Conservation (phyloP, 2,797 vertebrate genomes). For the Acanthurus lineatus region DNA sequence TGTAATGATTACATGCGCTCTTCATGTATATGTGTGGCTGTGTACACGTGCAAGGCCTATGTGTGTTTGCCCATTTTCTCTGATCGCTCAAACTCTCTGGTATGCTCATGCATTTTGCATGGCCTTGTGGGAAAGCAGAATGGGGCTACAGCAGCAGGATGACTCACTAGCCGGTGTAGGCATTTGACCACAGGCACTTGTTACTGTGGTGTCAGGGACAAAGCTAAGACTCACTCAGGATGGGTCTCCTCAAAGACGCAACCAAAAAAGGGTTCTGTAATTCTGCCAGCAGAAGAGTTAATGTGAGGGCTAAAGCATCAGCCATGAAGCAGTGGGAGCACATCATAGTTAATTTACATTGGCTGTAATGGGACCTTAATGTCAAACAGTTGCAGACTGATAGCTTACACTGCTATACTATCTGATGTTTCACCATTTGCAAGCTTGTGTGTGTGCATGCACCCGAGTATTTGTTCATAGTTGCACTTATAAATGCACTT, state of each 20-base stretch:
- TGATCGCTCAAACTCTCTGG: slow-evolving; percentile 29
- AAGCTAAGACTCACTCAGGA: slow-evolving; percentile 22
- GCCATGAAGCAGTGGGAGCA: slow-evolving; percentile 24
- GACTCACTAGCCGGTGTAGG: slow-evolving; percentile 54
- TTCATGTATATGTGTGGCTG: slow-evolving; percentile 12
- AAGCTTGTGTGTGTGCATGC: background rate
- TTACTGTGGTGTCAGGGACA: slow-evolving; percentile 47
- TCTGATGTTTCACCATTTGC: background rate
- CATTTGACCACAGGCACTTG: slow-evolving; percentile 47
- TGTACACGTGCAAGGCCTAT: slow-evolving; percentile 8
- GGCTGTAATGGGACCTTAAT: slow-evolving; percentile 42
- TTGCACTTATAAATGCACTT: too few relatives aligned
- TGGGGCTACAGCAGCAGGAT: slow-evolving; percentile 50
- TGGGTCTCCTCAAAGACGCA: slow-evolving; percentile 1
- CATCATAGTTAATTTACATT: slow-evolving; percentile 39
- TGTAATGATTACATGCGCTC: slow-evolving; percentile 39
- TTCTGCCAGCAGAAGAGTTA: slow-evolving; percentile 3
- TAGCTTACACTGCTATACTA: slow-evolving; percentile 6
- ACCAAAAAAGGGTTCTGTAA: too few relatives aligned
- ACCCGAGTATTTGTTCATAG: slow-evolving; percentile 5
- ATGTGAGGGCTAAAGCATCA: slow-evolving; percentile 22
- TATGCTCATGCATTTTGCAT: slow-evolving; percentile 62
- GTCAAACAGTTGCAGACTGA: slow-evolving; percentile 20
- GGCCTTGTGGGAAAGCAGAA: slow-evolving; percentile 60
- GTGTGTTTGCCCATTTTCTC: slow-evolving; percentile 41